Percentiles rank a stretch among this genome's conserved stretches.
phyloP scores from a whole-genome alignment of 2,113 vertebrate genomes.

The Calypte anna region DNA sequence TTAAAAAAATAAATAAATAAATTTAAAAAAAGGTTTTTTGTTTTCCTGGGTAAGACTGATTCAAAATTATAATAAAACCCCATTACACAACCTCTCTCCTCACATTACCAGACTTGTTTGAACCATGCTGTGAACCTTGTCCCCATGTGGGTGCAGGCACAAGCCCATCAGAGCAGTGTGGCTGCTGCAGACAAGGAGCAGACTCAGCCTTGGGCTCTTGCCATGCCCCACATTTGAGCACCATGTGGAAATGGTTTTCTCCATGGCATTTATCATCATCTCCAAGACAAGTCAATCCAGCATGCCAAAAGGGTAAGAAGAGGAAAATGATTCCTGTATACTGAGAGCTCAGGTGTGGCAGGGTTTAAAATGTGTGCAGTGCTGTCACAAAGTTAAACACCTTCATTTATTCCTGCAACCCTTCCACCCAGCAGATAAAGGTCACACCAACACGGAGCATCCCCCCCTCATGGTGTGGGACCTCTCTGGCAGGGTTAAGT shows the following conservation, averaged over 20 bases:
- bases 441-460: neutral
- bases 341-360: neutral
- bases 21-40: neutral
- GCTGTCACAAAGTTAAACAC: neutral
- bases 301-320: fast-evolving
- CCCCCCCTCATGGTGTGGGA: neutral
- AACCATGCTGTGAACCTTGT: neutral
- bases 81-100: neutral
- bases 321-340: neutral
- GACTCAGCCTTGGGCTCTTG: neutral
- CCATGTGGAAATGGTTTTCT: neutral
- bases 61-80: neutral
- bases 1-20: too few relatives aligned
- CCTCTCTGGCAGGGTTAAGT: neutral
- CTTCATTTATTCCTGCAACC: neutral
- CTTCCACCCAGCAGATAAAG: neutral
- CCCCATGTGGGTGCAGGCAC: fast-evolving
- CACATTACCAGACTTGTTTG: neutral
- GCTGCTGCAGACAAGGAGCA: neutral
- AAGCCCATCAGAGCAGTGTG: neutral
- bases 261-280: fast-evolving
- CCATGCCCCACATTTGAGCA: neutral
- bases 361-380: neutral
- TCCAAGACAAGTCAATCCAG: neutral
- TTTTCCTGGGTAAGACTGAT: neutral